Base-by-base conservation (phyloP, 2,113 vertebrate genomes). In the Micronisus gabar region DNA sequence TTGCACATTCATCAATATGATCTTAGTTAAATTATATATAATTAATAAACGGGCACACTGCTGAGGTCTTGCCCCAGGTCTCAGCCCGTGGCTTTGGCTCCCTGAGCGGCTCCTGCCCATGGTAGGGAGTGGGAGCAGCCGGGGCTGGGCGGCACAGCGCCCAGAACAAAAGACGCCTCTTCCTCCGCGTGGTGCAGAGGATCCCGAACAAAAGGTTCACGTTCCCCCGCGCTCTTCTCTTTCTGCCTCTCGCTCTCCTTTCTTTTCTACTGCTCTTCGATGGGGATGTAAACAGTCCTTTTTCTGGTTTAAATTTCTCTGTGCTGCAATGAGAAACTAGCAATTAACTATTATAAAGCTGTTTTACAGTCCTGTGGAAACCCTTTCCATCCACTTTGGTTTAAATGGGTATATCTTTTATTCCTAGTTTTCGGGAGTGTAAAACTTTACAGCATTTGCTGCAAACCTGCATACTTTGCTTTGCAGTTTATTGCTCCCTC, bases 381-480 rank as follows among this genome's bases (percentile, higher is more conserved):
- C 93, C 95, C 93, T 90, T 97, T 95, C 97, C 88, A 93, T 85
- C 96, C 96, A 66, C 97, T 97, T 91, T 82, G 95, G 59, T 97
- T 96, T 96, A 93, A 98, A 96, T 59, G 96, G 93, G 91, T 88
- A 5, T 80, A 93, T 97, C 95, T 97, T 98, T 98, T 97, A 97
- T 97, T 96, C 96, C 95, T 92, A 84, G 96, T 97, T 98, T 98
- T 98, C 91, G 63, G 97, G 94, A 97, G 97, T 59, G 96, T 98
- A 98, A 98, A 98, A 98, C 97, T 98, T 98, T 97, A 98, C 91
- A 89, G 89, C 86, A 0, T 91, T 97, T 94, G 81, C 97, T 87
- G 96, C 97, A 95, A 98, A 97, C 97, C 97, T 96, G 96, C 97
- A 92, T 97, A 96, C 97, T 98, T 97, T 71, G 92, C 97, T 92